Conservation (phyloP, 2,113 vertebrate species). For the Hiodon alosoides region DNA sequence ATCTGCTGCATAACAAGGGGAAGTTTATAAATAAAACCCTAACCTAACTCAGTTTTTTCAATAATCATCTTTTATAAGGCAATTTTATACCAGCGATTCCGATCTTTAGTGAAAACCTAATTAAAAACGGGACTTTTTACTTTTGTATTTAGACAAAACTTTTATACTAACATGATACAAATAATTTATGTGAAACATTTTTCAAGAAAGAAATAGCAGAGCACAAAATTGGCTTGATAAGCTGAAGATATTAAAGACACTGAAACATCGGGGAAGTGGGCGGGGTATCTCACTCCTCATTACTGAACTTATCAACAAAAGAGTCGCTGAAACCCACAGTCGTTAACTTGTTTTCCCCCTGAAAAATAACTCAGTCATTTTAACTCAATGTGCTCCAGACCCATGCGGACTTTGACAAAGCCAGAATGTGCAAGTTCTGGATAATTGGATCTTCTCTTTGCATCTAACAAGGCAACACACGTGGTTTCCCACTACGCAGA, state of each 20-base stretch:
- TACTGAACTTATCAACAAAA: constrained; percentile 7
- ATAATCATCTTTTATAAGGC: no score
- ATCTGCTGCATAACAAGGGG: neutral
- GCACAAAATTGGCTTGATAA: neutral
- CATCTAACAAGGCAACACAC: neutral
- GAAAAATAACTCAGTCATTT: neutral
- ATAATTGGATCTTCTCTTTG: neutral
- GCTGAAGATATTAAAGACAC: neutral
- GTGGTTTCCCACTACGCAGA: no score
- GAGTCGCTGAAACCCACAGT: neutral
- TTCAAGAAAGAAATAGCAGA: neutral
- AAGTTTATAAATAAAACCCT: no score
- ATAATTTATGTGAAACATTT: constrained; percentile 5
- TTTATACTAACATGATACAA: neutral
- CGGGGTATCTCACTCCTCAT: constrained; percentile 4
- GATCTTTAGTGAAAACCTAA: neutral
- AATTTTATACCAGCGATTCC: neutral
- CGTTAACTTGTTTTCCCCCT: constrained; percentile 1
- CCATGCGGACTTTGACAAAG: neutral
- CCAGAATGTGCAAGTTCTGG: neutral
- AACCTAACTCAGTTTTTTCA: no score
- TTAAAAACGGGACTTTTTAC: neutral
- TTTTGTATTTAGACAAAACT: neutral
- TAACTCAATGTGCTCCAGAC: neutral
- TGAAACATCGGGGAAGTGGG: constrained; percentile 2